Evolutionary conservation across 2,797 vertebrate species (phyloP).

Genomic region (Heteromormyrus szaboi): DNA sequence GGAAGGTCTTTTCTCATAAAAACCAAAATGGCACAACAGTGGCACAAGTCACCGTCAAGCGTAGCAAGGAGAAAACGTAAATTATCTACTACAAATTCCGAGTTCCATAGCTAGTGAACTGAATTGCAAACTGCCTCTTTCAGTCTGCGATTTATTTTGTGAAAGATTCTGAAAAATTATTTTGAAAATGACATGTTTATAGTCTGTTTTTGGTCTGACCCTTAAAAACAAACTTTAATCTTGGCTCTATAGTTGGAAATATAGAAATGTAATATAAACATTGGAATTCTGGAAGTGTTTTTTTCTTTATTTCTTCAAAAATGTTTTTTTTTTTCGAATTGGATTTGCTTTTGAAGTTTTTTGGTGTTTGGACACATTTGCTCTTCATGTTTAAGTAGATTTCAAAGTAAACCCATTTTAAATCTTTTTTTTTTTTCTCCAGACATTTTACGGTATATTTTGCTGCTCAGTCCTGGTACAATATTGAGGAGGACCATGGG

Average conservation of each 20-base stretch:
- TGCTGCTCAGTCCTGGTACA: background rate
- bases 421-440: background rate
- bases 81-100: background rate
- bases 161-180: background rate
- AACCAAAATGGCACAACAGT: constrained; percentile 13
- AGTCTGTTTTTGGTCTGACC: background rate
- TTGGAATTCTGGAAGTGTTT: background rate
- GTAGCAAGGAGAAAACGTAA: background rate
- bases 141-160: background rate
- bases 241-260: background rate
- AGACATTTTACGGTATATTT: background rate
- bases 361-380: background rate
- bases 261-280: background rate
- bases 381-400: background rate
- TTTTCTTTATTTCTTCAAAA: background rate
- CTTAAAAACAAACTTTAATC: background rate
- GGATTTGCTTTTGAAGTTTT: background rate
- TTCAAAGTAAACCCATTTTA: background rate
- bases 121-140: background rate
- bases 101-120: background rate
- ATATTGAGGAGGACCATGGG: background rate
- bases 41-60: background rate
- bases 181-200: background rate
- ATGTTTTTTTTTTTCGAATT: background rate
- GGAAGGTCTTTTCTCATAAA: constrained; percentile 46